These are phyloP conservation scores for Nymphalis io DNA, from an alignment of 1,140 invertebrate species.

Conservation along the genomic window DNA sequence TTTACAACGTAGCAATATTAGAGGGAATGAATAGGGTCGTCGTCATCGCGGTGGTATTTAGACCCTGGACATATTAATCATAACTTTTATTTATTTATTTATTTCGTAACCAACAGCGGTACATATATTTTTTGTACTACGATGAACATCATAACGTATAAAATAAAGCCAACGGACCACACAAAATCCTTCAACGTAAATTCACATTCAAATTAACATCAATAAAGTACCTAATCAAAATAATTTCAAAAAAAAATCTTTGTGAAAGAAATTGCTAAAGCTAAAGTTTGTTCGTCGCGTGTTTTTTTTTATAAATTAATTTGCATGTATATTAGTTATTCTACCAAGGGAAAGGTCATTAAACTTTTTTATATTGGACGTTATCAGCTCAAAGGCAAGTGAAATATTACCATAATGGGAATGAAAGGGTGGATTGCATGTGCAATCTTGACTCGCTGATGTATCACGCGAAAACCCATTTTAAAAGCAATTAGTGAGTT, in stretches of 20 bases:
- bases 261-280: neutral
- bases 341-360: neutral
- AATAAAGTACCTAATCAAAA: neutral
- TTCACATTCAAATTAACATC: no score
- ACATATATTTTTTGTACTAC: no score
- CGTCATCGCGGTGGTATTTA: no score
- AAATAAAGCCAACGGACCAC: no score
- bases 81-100: no score
- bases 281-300: neutral
- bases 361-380: slow-evolving; percentile 1
- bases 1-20: no score
- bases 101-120: no score
- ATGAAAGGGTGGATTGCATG: neutral
- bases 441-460: neutral
- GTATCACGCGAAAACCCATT: slow-evolving; percentile 3
- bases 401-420: slow-evolving; percentile 7
- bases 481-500: neutral
- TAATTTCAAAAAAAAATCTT: neutral
- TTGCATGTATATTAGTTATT: slow-evolving; percentile 25
- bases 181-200: no score
- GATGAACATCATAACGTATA: no score
- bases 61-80: no score
- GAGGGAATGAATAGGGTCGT: no score
- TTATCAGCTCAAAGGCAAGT: slow-evolving; percentile 4
- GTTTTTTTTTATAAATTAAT: slow-evolving; percentile 12